Evolutionary conservation across 1,140 invertebrate species (phyloP), one percentile per base, ranked within the genome.

Genomic region (Drosophila bipectinata): DNA sequence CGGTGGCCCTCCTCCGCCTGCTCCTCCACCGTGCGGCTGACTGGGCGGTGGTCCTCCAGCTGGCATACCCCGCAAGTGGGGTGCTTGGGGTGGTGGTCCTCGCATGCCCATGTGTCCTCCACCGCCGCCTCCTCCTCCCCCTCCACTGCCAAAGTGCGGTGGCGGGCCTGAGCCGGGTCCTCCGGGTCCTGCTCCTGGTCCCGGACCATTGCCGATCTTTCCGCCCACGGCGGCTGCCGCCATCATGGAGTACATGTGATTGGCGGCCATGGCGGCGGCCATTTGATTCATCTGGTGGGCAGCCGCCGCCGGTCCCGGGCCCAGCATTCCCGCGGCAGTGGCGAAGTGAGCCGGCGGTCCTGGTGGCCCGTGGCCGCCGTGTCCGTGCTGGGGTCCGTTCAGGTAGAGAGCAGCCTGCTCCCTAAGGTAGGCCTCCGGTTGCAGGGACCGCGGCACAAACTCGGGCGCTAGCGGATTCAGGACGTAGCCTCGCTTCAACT

Each of bases 381-480:
- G 71, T 45, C 72, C 71, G 14, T 77, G 79, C 32, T 75, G 72
- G 28, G 84, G 78, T 7, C 64, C 72, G 24, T 77, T 90, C 18
- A 90, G 72, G 44, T 90, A 90, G 52, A 91, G 71, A 8, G 89
- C 85, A 0, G 91, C 85, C 64, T 92, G 91, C 12, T 92, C 82
- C 5, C 90, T 72, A 44, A 92, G 63, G 64, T 93, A 92, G 0
- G 92, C 90, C 77, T 93, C 93, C 9, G 91, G 90, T 57, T 93
- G 92, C 14, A 92, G 77, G n/a, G 93, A 91, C 39, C 94, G 90
- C 0, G 96, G 96, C 8, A 97, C 93, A 92, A 97, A 97, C 80
- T 97, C 96, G 1, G 95, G 95, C 0, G 97, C 97, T 37, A 97
- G 90, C 0, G 97, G 97, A 92, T 98, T 98, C 0, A 98, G 91